Conservation (phyloP, 2,888 invertebrate species). For the Apoda limacodes region DNA sequence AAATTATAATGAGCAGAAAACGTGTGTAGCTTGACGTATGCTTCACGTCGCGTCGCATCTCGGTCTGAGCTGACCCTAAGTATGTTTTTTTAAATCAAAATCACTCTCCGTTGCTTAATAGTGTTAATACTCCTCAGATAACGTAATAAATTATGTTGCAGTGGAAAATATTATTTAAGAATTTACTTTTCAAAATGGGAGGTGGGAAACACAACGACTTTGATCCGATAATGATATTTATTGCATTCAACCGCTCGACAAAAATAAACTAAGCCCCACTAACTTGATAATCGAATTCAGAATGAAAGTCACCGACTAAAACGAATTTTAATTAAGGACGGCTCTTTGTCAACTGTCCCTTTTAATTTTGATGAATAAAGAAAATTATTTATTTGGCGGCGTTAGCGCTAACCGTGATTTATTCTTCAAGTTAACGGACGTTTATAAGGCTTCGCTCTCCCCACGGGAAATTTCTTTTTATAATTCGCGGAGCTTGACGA, state of each 20-base stretch:
- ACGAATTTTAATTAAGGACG: constrained; percentile 58
- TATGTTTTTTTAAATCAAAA: too few species aligned
- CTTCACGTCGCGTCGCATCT: too few species aligned
- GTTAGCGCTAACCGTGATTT: constrained; percentile 59
- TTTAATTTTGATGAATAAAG: constrained; percentile 69
- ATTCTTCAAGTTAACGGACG: constrained; percentile 49
- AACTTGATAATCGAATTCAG: constrained; percentile 36
- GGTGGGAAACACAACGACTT: constrained; percentile 23
- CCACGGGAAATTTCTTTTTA: constrained; percentile 48
- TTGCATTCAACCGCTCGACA: constrained; percentile 22
- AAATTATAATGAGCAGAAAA: too few species aligned
- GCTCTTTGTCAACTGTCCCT: constrained; percentile 63
- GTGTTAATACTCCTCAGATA: too few species aligned
- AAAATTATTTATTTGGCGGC: constrained; percentile 64
- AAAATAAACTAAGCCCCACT: constrained; percentile 32
- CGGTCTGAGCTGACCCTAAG: too few species aligned
- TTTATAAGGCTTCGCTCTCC: constrained; percentile 42
- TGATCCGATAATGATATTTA: constrained; percentile 30
- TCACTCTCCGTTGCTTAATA: too few species aligned
- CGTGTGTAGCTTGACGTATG: too few species aligned
- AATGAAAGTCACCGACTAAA: constrained; percentile 39
- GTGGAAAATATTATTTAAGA: constrained; percentile 20
- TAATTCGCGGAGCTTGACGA: constrained; percentile 39
- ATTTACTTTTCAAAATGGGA: too few species aligned
- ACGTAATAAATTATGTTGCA: constrained; percentile 22